Conservation (phyloP, 2,888 invertebrate species). For the Epirrhoe alternata region DNA sequence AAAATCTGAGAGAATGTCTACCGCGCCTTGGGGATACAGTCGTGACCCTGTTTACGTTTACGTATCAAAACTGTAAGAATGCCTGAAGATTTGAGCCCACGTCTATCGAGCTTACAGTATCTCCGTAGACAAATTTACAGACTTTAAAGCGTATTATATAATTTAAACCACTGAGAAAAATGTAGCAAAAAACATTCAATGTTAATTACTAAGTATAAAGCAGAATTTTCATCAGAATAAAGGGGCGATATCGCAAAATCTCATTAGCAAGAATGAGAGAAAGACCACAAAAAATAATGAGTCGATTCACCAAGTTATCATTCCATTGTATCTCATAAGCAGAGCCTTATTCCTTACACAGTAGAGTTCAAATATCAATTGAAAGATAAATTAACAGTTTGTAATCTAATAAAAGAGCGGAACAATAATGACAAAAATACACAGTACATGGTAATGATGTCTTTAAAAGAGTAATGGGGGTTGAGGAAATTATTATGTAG, state of each 20-base stretch:
- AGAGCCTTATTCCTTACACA: constrained; percentile 5
- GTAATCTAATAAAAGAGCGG: constrained; percentile 44
- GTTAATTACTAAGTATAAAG: constrained; percentile 58
- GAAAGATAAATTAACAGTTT: constrained; percentile 13
- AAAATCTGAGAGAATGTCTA: no score
- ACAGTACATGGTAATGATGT: constrained; percentile 37
- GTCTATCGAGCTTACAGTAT: no score
- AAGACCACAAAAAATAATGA: constrained; percentile 72
- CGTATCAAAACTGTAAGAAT: no score
- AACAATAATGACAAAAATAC: constrained; percentile 40
- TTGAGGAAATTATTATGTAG: constrained; percentile 32
- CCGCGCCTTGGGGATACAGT: no score
- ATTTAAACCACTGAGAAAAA: constrained; percentile 31
- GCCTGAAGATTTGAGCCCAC: no score
- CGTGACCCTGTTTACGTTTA: no score
- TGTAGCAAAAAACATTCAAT: constrained; percentile 45
- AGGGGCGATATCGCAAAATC: constrained; percentile 61
- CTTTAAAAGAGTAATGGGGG: constrained; percentile 34
- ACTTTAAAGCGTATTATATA: neutral
- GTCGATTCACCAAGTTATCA: constrained; percentile 46
- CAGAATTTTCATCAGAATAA: constrained; percentile 57
- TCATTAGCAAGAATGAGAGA: constrained; percentile 67
- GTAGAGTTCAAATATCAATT: constrained; percentile 31
- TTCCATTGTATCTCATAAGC: constrained; percentile 3
- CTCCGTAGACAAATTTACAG: neutral